phyloP scores from a whole-genome alignment of 2,797 vertebrate genomes.

The Sorex maritimensis region DNA sequence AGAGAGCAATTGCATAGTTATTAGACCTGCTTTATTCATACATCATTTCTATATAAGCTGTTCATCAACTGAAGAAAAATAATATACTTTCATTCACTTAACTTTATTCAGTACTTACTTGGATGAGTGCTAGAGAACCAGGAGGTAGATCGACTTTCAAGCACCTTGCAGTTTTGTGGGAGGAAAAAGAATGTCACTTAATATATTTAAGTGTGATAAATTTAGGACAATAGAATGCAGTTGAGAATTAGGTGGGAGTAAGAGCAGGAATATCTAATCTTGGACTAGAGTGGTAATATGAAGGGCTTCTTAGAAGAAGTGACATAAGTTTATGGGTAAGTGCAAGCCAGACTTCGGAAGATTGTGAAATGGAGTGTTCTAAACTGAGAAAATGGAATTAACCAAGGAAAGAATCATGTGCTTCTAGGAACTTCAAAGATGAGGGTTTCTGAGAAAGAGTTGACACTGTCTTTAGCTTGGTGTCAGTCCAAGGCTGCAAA shows the following conservation, averaged over 20 bases:
- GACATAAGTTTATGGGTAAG: not conserved
- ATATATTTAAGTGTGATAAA: not conserved
- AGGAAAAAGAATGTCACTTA: not conserved
- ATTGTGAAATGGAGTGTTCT: not conserved
- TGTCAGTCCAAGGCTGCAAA: not conserved
- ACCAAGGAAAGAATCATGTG: not conserved
- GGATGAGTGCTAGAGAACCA: not conserved
- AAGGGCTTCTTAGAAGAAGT: not conserved
- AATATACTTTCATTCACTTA: not conserved
- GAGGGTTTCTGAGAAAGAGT: not conserved
- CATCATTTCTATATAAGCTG: not conserved
- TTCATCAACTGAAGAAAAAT: not conserved
- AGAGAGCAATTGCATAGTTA: not conserved
- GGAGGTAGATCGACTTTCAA: not conserved
- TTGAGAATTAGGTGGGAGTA: not conserved
- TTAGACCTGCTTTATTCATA: not conserved
- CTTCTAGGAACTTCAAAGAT: not conserved
- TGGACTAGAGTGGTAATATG: not conserved
- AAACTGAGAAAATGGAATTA: not conserved
- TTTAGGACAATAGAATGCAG: not conserved
- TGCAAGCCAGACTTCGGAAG: not conserved
- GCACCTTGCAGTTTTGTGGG: not conserved
- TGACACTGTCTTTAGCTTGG: not conserved
- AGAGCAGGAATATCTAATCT: not conserved
- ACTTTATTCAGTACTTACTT: not conserved